These are phyloP conservation scores for Drosophila anceps DNA, from an alignment of 2,888 invertebrate genomes.

Conservation along the genomic window DNA sequence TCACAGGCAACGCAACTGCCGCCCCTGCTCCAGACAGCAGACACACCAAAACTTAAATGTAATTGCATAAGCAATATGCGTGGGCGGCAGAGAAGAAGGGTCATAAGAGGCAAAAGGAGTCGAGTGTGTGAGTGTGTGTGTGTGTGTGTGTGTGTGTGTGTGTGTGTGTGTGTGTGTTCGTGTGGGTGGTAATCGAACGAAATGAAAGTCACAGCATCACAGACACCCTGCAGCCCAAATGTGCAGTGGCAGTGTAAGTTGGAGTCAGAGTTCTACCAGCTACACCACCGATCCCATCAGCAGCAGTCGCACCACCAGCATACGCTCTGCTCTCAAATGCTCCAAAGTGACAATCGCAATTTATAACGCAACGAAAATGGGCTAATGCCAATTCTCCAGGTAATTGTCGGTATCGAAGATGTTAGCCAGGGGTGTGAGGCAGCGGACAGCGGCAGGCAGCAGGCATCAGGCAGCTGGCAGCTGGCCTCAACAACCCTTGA, in stretches of 20 bases:
- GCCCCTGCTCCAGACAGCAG: constrained; percentile 13
- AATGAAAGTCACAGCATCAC: constrained; percentile 55
- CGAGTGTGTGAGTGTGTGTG: no score
- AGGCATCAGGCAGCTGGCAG: constrained; percentile 1
- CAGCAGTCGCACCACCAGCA: constrained; percentile 14
- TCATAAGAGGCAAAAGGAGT: background rate
- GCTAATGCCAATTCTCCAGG: constrained; percentile 81
- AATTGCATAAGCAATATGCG: constrained; percentile 63
- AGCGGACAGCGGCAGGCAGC: no score
- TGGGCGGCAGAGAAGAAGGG: background rate
- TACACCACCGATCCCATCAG: constrained; percentile 4
- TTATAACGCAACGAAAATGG: constrained; percentile 81
- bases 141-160: background rate
- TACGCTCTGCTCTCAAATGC: constrained; percentile 43
- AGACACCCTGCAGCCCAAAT: constrained; percentile 43
- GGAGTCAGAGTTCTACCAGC: background rate
- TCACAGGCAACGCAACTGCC: constrained; percentile 53
- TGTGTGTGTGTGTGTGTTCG: background rate
- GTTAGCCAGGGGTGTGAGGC: constrained; percentile 4
- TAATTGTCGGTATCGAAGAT: constrained; percentile 59
- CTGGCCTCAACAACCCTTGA: constrained; percentile 50
- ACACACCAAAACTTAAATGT: constrained; percentile 68
- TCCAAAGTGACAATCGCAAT: constrained; percentile 80
- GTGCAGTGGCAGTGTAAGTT: constrained; percentile 12
- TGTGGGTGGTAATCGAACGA: constrained; percentile 50